phyloP scores from a whole-genome alignment of 1,140 invertebrate species.

The Atta cephalotes region DNA sequence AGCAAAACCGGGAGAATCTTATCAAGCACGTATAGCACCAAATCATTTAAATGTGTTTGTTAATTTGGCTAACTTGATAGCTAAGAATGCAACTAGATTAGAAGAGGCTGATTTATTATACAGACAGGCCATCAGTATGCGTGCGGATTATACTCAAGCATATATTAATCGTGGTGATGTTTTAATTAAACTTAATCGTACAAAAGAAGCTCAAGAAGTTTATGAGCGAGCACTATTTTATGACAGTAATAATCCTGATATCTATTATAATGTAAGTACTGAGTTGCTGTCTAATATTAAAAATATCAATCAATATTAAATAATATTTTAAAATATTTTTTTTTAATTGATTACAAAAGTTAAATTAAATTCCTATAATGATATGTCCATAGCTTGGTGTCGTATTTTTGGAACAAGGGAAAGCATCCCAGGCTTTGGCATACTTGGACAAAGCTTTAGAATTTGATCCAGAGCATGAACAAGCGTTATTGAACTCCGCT shows the following conservation, averaged over 20 bases:
- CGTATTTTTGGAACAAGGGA: slow-evolving; percentile 96
- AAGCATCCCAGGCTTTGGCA: slow-evolving; percentile 95
- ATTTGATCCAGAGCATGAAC: slow-evolving; percentile 97
- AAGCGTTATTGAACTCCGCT: slow-evolving; percentile 97
- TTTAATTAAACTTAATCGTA: slow-evolving; percentile 97
- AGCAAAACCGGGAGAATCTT: slow-evolving; percentile 96
- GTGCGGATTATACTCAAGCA: slow-evolving; percentile 98
- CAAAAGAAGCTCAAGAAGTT: slow-evolving; percentile 97
- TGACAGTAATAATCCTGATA: slow-evolving; percentile 98
- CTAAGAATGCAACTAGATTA: slow-evolving; percentile 95
- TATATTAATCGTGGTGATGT: slow-evolving; percentile 99
- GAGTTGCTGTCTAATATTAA: not conserved
- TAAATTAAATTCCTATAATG: not conserved
- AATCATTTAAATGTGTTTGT: slow-evolving; percentile 98
- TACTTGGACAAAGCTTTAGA: slow-evolving; percentile 97
- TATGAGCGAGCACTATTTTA: slow-evolving; percentile 97
- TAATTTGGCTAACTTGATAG: slow-evolving; percentile 97
- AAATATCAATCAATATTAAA: not conserved
- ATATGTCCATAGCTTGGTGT: slow-evolving; percentile 92
- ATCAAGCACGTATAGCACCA: slow-evolving; percentile 97
- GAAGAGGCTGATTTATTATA: slow-evolving; percentile 98
- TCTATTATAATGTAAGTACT: slow-evolving; percentile 97
- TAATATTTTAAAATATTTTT: not conserved
- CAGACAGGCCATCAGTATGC: slow-evolving; percentile 97
- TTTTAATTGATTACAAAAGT: not conserved